Evolutionary conservation across 2,888 invertebrate genomes (phyloP).

Genomic region (Coleophora deauratella): DNA sequence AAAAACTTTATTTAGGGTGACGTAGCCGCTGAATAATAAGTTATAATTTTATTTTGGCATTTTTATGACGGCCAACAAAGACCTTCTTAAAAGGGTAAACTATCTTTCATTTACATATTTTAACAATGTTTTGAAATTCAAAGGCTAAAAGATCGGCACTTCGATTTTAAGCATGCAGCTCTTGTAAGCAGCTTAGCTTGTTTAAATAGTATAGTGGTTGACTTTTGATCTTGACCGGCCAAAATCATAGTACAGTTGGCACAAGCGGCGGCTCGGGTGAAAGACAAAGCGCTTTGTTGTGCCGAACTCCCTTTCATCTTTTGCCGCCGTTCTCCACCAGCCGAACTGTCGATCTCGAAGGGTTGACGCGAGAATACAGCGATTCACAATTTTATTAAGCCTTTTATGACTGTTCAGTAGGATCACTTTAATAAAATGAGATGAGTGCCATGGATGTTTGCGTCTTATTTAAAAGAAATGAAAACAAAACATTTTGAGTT

Average conservation of each 20-base stretch:
- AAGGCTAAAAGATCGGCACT: too few relatives aligned
- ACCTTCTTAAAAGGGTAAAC: too few relatives aligned
- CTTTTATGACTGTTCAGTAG: slow-evolving; percentile 3
- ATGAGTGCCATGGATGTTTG: not conserved
- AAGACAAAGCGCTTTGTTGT: slow-evolving; percentile 60
- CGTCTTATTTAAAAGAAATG: too few relatives aligned
- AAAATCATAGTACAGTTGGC: not conserved
- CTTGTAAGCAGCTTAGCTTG: too few relatives aligned
- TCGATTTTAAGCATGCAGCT: too few relatives aligned
- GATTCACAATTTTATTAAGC: not conserved
- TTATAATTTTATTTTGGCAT: too few relatives aligned
- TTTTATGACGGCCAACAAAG: too few relatives aligned
- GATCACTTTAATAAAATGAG: not conserved
- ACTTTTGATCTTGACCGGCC: slow-evolving; percentile 5
- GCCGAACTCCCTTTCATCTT: slow-evolving; percentile 58
- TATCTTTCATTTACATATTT: too few relatives aligned
- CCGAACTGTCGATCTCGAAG: slow-evolving; percentile 28
- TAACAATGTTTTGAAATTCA: too few relatives aligned
- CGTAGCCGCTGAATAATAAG: too few relatives aligned
- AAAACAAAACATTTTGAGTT: too few relatives aligned
- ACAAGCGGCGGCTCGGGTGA: slow-evolving; percentile 19
- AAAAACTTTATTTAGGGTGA: too few relatives aligned
- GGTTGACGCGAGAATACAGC: slow-evolving; percentile 22
- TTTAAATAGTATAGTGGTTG: not conserved
- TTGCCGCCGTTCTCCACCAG: slow-evolving; percentile 41